Evolutionary conservation across 2,113 vertebrate genomes (phyloP), one percentile per base, ranked within the genome.

Genomic region (Oncorhynchus mykiss): DNA sequence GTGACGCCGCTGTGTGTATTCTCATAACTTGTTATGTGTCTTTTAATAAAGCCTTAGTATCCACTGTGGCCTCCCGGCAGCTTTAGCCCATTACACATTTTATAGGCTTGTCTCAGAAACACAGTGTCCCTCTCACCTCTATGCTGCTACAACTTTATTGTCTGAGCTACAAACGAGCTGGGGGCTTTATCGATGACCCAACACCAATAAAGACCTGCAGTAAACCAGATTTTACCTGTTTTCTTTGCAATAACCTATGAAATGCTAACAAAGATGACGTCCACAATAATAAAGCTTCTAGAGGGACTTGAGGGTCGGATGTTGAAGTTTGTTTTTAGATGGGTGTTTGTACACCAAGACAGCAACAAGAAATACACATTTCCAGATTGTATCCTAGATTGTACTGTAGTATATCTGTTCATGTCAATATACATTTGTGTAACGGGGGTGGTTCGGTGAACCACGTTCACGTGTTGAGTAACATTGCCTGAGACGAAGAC

Each of bases 61-160:
- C 22, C 60, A 81, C 82, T 67, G 57, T 51, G 25, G 60, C 20
- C 13, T 59, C 11, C 14, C 39, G 6, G 7, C 8, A 65, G 66
- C 25, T 75, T 73, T 76, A 62, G 69, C 71, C 67, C n/a, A 25
- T 39, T 54, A 48, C 72, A 27, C 62, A 62, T 76, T 67, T 20
- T 79, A 82, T 82, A 76, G 78, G 68, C 71, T 31, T 72, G 27
- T 49, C 66, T 62, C 65, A 76, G 66, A 77, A 80, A 84, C 72
- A 80, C 75, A 64, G 54, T 34, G 57, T 45, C 20, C 51, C 18
- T 11, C n/a, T 71, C 49, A 68, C 48, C 73, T 71, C 14, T 57
- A 59, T 64, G 67, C 62, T 70, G 6, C 48, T 73, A 34, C 48
- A 67, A 65, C 62, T 82, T 79, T 75, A 80, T 76, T 75, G 67